These are phyloP conservation scores for Eupithecia centaureata DNA, from an alignment of 2,888 invertebrate species.

Conservation along the genomic window DNA sequence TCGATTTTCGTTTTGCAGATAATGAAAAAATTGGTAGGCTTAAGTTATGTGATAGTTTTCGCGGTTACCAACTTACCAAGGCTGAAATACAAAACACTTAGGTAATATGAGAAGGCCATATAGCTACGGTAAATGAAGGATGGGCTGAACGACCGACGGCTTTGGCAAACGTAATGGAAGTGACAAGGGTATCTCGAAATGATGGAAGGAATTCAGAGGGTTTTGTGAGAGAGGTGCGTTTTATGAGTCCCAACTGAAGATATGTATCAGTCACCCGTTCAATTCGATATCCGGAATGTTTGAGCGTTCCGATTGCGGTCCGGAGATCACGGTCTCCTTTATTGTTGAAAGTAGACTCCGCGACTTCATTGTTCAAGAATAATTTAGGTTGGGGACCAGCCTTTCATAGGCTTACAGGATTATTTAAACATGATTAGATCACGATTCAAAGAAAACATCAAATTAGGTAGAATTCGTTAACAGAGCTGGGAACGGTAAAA, in stretches of 20 bases:
- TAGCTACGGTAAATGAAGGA: slow-evolving; percentile 78
- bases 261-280: slow-evolving; percentile 65
- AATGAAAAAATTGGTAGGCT: neutral
- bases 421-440: neutral
- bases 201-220: slow-evolving; percentile 76
- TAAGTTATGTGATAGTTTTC: neutral
- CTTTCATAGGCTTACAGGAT: slow-evolving; percentile 2
- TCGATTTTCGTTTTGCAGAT: neutral
- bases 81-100: slow-evolving; percentile 67
- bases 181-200: slow-evolving; percentile 80
- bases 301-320: slow-evolving; percentile 35
- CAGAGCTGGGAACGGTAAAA: neutral
- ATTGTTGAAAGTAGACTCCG: slow-evolving; percentile 35
- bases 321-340: slow-evolving; percentile 31
- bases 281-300: slow-evolving; percentile 57
- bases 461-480: neutral
- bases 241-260: slow-evolving; percentile 66
- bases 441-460: neutral
- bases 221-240: slow-evolving; percentile 65
- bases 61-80: slow-evolving; percentile 57
- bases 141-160: slow-evolving; percentile 66
- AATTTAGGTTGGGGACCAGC: slow-evolving; percentile 15
- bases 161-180: slow-evolving; percentile 75
- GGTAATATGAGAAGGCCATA: slow-evolving; percentile 76
- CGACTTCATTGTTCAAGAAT: slow-evolving; percentile 31